phyloP scores from a whole-genome alignment of 2,888 invertebrate genomes.

The Euplagia quadripunctaria region DNA sequence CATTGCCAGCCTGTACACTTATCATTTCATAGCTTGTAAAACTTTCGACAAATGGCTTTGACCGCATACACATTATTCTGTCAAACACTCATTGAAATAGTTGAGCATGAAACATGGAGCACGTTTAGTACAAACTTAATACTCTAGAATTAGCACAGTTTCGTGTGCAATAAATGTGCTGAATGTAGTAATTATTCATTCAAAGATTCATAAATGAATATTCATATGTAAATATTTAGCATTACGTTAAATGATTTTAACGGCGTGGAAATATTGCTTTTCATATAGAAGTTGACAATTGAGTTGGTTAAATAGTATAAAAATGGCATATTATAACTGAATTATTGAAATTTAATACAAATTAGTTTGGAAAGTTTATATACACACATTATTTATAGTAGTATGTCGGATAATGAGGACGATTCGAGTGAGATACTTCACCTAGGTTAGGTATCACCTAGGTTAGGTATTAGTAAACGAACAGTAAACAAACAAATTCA shows the following conservation, averaged over 20 bases:
- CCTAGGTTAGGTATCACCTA: too few species aligned
- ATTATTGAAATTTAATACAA: too few species aligned
- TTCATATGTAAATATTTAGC: background rate
- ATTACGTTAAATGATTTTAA: background rate
- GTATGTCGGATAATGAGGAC: too few species aligned
- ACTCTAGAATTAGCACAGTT: background rate
- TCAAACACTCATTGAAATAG: constrained; percentile 16
- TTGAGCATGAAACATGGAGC: background rate
- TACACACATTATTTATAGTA: too few species aligned
- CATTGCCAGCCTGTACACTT: constrained; percentile 22
- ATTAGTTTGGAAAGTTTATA: too few species aligned
- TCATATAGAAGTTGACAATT: background rate
- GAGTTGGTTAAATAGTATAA: background rate
- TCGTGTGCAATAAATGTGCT: background rate
- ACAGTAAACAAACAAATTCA: too few species aligned
- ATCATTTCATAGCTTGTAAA: constrained; percentile 16
- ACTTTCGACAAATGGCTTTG: constrained; percentile 13
- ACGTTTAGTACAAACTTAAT: constrained; percentile 6
- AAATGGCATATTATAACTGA: too few species aligned
- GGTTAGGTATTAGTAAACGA: too few species aligned
- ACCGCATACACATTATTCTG: constrained; percentile 11
- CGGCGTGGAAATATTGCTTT: background rate
- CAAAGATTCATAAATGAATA: background rate
- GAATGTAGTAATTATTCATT: background rate
- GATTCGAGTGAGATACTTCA: too few species aligned